A percentile compares a stretch with the other conserved stretches of the same genome.
These are phyloP conservation scores for Cercocebus atys DNA, from an alignment of 2,113 vertebrate species.

Conservation along the genomic window DNA sequence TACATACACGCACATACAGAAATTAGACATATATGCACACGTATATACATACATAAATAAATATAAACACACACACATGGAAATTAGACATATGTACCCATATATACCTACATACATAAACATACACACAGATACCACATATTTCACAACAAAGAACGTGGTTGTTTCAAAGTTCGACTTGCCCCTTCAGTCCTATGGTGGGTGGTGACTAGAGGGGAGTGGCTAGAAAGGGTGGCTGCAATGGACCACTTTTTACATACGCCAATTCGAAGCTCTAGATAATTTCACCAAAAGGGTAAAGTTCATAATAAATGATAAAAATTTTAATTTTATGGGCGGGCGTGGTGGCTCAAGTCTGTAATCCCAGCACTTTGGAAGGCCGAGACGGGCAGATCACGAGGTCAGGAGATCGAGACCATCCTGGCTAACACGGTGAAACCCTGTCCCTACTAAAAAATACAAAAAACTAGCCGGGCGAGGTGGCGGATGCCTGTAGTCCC, in stretches of 20 bases:
- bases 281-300: background rate
- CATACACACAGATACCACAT: background rate
- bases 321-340: background rate
- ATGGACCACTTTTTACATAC: background rate
- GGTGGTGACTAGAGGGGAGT: fast-evolving
- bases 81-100: background rate
- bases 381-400: no score
- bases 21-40: background rate
- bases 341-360: no score
- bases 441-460: no score
- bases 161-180: fast-evolving
- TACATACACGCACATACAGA: no score
- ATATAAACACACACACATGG: background rate
- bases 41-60: background rate
- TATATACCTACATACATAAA: background rate
- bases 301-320: background rate
- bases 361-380: no score
- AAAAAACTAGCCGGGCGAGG: no score
- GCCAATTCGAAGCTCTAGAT: background rate
- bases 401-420: no score
- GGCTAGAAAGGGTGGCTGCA: background rate
- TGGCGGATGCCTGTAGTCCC: no score
- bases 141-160: background rate
- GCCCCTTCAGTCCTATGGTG: background rate
- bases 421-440: no score